A percentile compares a stretch with the other conserved stretches of the same genome.
Evolutionary conservation across 2,888 invertebrate genomes (phyloP).

Genomic region (Bombyx huttoni): DNA sequence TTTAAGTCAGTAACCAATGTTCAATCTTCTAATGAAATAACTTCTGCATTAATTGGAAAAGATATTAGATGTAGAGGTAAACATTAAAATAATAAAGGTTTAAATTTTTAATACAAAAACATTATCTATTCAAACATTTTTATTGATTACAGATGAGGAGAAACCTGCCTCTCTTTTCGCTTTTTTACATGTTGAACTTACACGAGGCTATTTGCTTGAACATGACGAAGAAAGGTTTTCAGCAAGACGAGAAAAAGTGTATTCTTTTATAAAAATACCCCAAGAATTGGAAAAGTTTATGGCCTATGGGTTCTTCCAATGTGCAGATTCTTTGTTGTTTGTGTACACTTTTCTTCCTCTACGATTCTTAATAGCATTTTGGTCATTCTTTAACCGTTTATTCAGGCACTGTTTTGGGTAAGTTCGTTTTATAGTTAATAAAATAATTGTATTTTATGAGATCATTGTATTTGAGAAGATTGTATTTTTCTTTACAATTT

Average conservation of each 20-base stretch:
- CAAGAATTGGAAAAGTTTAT: conserved; percentile 93
- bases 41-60: conserved; percentile 36
- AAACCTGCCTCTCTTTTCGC: conserved; percentile 67
- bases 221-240: conserved; percentile 96
- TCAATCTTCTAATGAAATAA: conserved; percentile 40
- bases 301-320: conserved; percentile 94
- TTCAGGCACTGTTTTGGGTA: conserved; percentile 82
- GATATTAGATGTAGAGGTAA: conserved; percentile 48
- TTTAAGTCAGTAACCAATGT: conserved; percentile 48
- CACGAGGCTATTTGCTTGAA: conserved; percentile 93
- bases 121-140: background rate
- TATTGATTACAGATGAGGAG: conserved; percentile 39
- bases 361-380: conserved; percentile 88
- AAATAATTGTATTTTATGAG: background rate
- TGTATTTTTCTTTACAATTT: background rate
- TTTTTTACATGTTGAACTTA: conserved; percentile 89
- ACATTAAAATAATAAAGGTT: background rate
- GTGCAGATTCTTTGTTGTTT: conserved; percentile 97
- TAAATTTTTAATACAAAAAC: background rate
- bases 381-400: conserved; percentile 83
- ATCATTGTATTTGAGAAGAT: too few relatives aligned
- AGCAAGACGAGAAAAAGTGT: conserved; percentile 94
- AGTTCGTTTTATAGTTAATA: conserved; percentile 25
- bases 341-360: conserved; percentile 97
- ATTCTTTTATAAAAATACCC: conserved; percentile 96